Evolutionary conservation across 1,140 invertebrate species (phyloP), one percentile per base, ranked within the genome.

Genomic region (Brachionus calyciflorus): DNA sequence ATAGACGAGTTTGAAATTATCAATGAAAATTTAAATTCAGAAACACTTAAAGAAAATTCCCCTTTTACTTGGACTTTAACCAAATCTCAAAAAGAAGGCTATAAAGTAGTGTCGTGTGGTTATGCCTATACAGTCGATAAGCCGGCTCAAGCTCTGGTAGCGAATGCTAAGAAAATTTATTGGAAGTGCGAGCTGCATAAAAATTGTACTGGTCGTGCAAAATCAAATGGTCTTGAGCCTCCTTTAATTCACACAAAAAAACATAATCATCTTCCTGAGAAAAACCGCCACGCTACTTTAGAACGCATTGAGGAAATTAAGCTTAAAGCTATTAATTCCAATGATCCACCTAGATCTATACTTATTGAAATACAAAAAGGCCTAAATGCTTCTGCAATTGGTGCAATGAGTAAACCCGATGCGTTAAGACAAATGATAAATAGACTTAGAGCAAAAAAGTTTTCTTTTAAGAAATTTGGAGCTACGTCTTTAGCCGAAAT

Each of bases 111-210:
- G 3, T 60, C 26, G 7, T 60, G 55, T 60, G 55, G 55, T 6
- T 60, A 60, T 33, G 30, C 55, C 1, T 60, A 60, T 14, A 60
- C 55, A 33, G n/a, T 60, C 24, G 55, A 60, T n/a, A 60, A 60
- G n/a, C 55, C 30, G 14, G 33, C 55, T 3, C n/a, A 14, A 30
- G 26, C 24, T 6, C 7, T 30, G 33, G 28, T 60, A 60, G n/a
- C 55, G 7, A 19, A 2, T 3, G 55, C 55, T 33, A 60, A 60
- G 33, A 60, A 0, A 14, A 60, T 60, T 14, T 60, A 60, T 17
- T 60, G 28, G 55, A 60, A 60, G n/a, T 60, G 3, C n/a, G 30
- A 60, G 17, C 17, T 60, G 5, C 55, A 33, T 17, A 60, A 33
- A 30, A 60, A 60, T 30, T 60, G 26, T 55, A 24, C 51, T 9